Conservation (phyloP, 2,888 invertebrate genomes). For the Andrena haemorrhoa region DNA sequence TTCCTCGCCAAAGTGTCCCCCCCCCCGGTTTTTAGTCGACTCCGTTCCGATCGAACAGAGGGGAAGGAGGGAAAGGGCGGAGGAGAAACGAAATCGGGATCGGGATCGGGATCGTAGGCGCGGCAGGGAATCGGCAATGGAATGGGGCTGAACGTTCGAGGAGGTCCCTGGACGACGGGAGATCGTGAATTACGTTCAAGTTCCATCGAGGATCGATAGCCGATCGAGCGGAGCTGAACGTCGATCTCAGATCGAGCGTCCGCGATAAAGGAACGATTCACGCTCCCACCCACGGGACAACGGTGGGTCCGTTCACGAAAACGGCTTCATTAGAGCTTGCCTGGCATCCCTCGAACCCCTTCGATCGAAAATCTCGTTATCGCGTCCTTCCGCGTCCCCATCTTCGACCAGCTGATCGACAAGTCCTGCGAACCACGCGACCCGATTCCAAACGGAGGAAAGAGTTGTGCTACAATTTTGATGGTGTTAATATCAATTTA, state of each 20-base stretch:
- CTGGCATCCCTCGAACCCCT: constrained; percentile 43
- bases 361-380: constrained; percentile 15
- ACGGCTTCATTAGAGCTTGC: constrained; percentile 77
- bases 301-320: constrained; percentile 72
- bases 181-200: constrained; percentile 70
- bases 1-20: too few species aligned
- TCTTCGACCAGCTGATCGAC: constrained; percentile 22
- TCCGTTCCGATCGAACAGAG: neutral
- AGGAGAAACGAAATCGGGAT: constrained; percentile 23
- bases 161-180: constrained; percentile 56
- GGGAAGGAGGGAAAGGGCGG: neutral
- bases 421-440: constrained; percentile 2
- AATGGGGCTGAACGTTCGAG: constrained; percentile 24
- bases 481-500: too few species aligned
- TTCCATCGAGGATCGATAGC: constrained; percentile 63
- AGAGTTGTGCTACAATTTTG: too few species aligned
- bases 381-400: constrained; percentile 8
- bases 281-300: constrained; percentile 72
- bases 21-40: too few species aligned
- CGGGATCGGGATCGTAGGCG: constrained; percentile 1
- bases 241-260: constrained; percentile 73
- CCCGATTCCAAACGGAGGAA: neutral
- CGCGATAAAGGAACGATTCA: constrained; percentile 73
- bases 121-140: constrained; percentile 34
- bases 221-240: constrained; percentile 67